A percentile compares a stretch with the other conserved stretches of the same genome.
These are phyloP conservation scores for Forbesichthys papilliferus DNA, from an alignment of 2,113 vertebrate genomes.

Conservation along the genomic window DNA sequence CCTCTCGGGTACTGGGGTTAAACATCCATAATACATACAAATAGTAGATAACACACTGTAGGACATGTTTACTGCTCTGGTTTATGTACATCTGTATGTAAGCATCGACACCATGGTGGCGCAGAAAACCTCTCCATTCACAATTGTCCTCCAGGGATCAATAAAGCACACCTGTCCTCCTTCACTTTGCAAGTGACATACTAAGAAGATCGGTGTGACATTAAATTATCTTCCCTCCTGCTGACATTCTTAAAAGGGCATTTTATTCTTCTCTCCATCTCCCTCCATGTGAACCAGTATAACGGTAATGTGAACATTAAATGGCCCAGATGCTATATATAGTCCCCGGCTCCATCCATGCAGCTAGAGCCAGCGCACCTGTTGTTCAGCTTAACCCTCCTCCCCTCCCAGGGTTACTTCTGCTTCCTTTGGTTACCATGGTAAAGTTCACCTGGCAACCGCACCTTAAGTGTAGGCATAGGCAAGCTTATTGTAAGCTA, in stretches of 20 bases:
- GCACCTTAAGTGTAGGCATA: background rate
- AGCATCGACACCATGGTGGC: too few relatives aligned
- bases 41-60: too few relatives aligned
- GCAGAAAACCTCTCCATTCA: too few relatives aligned
- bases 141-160: background rate
- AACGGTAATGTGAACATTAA: constrained; percentile 54
- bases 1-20: too few relatives aligned
- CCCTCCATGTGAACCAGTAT: constrained; percentile 14
- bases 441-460: constrained; percentile 10
- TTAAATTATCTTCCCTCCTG: background rate
- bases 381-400: constrained; percentile 22
- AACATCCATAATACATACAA: too few relatives aligned
- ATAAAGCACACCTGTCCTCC: background rate
- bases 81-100: too few relatives aligned
- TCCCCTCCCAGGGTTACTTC: background rate
- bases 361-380: constrained; percentile 41
- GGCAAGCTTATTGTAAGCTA: too few relatives aligned
- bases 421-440: constrained; percentile 29
- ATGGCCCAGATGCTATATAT: constrained; percentile 50
- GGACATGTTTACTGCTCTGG: too few relatives aligned
- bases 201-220: constrained; percentile 10
- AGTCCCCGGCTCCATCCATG: constrained; percentile 19
- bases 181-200: background rate
- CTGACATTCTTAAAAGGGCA: constrained; percentile 24
- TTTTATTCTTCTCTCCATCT: constrained; percentile 3